Evolutionary conservation across 1,140 invertebrate species (phyloP).

Genomic region (Homalodisca vitripennis): DNA sequence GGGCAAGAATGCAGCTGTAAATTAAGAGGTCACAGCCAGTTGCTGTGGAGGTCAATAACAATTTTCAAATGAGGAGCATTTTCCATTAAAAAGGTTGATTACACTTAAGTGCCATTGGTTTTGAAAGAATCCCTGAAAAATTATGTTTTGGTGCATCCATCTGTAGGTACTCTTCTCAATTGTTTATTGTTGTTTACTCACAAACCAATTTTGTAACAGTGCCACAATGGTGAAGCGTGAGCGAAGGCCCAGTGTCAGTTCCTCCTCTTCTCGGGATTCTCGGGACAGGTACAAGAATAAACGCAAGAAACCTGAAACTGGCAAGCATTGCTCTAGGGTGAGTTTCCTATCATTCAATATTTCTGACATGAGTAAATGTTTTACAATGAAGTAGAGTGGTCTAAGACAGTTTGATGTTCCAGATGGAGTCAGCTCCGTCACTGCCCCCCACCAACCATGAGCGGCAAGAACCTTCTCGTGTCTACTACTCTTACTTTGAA

Average conservation of each 20-base stretch:
- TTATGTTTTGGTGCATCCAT: too few species aligned
- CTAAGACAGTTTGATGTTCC: background rate
- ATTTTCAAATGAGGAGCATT: too few species aligned
- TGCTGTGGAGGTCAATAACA: too few species aligned
- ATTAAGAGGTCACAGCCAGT: too few species aligned
- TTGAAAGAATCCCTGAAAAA: too few species aligned
- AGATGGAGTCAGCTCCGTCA: background rate
- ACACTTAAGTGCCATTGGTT: too few species aligned
- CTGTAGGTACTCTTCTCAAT: too few species aligned
- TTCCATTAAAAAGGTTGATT: too few species aligned
- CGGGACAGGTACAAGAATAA: conserved; percentile 31
- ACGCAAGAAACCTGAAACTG: conserved; percentile 36
- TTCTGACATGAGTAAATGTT: background rate
- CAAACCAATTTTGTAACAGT: too few species aligned
- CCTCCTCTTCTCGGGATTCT: conserved; percentile 34
- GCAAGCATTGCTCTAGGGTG: conserved; percentile 32
- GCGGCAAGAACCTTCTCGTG: conserved; percentile 48
- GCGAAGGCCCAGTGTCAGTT: conserved; percentile 38
- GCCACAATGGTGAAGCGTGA: conserved; percentile 27
- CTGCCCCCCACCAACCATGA: conserved; percentile 63
- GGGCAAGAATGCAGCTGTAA: too few species aligned
- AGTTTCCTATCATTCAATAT: conserved; percentile 4
- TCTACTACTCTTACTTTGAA: conserved; percentile 49
- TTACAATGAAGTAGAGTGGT: background rate
- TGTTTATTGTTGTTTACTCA: too few species aligned